Base-by-base conservation (phyloP, 1,140 invertebrate genomes). In the Microvelia longipes region DNA sequence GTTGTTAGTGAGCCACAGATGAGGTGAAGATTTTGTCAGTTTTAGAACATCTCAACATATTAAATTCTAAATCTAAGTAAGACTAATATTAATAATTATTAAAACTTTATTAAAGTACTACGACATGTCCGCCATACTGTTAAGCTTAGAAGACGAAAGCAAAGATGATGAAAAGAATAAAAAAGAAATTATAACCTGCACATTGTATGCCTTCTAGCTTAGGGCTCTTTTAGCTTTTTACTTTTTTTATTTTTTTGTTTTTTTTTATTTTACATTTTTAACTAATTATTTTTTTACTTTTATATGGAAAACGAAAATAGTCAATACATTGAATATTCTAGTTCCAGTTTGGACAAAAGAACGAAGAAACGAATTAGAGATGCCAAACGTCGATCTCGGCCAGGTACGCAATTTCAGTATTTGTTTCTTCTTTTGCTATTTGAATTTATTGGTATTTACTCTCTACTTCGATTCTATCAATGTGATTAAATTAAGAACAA, bases 351-450 rank as follows among this genome's bases (percentile, higher is more conserved):
- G 62, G 62, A 64, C 24, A 5, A 24, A 24, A 86, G 90, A 77
- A 86, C 89, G 25, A 85, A 86, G 73, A 93, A 92, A 81, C 84
- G 92, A 71, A 91, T 94, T 69, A 88, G 87, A 76, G 92, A 94
- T 79, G 90, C 92, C 1, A 95, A 95, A 80, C 83, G 84, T 72
- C 91, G 91, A 82, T 92, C 92, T 2, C 84, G 93, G 79, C 92
- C 93, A 78, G 91, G 91, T 93, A 83, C 83, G 78, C 77, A 66
- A 68, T 71, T 68, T 68, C 30, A 66, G 15, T 14, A 64, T 1
- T 50, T 35, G 65, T 29, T 14, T n/a, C 26, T 26, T 26, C 15
- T 62, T 67, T 70, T 66, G 28, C 24, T 66, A 28, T 69, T 50
- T 28, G 67, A 63, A n/a, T 67, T 60, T 27, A 29, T 19, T 60